These are phyloP conservation scores for Polyploca ridens DNA, from an alignment of 2,888 invertebrate genomes.

Conservation along the genomic window DNA sequence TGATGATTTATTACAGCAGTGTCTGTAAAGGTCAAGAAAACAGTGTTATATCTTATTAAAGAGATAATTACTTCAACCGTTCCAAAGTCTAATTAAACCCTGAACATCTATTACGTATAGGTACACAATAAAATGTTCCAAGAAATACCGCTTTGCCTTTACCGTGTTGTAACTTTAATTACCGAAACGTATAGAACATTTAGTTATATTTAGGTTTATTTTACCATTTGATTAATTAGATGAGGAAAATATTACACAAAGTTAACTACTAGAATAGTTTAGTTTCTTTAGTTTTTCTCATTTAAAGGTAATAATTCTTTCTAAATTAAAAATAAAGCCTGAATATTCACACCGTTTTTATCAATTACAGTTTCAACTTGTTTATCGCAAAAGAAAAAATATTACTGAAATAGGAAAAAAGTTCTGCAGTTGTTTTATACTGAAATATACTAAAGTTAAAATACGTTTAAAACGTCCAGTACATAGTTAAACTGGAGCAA, in stretches of 20 bases:
- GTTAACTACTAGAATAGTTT: too few relatives aligned
- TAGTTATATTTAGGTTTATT: too few relatives aligned
- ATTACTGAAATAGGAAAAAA: not conserved
- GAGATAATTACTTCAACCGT: conserved; percentile 32
- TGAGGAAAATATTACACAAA: too few relatives aligned
- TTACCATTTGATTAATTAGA: too few relatives aligned
- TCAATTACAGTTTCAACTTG: not conserved
- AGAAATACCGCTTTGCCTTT: not conserved
- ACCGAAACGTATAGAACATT: too few relatives aligned
- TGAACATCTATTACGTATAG: conserved; percentile 19
- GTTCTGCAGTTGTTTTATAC: not conserved
- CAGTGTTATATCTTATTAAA: conserved; percentile 29
- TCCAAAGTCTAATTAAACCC: conserved; percentile 31
- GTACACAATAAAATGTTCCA: not conserved
- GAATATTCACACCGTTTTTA: too few relatives aligned
- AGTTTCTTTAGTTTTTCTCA: too few relatives aligned
- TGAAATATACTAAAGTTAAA: not conserved
- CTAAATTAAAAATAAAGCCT: too few relatives aligned
- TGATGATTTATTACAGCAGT: conserved; percentile 33
- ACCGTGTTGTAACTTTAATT: not conserved
- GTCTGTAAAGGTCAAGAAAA: conserved; percentile 27
- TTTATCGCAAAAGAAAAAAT: not conserved
- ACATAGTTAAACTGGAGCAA: not conserved
- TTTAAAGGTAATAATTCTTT: too few relatives aligned
- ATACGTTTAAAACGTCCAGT: not conserved